Evolutionary conservation across 2,797 vertebrate genomes (phyloP).

Genomic region (Anas bernieri): DNA sequence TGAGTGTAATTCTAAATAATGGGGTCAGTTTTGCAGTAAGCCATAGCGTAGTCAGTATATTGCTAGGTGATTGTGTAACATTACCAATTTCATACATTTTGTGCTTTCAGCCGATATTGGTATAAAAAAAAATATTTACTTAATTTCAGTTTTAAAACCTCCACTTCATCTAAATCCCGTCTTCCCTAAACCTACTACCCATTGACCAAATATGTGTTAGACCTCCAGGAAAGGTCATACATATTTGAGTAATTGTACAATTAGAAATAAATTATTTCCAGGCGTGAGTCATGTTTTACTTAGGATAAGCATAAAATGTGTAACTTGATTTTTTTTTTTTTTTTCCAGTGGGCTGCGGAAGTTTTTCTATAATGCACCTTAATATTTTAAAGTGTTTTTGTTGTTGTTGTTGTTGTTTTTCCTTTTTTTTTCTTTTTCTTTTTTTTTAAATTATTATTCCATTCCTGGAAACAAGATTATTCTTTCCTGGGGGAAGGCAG

Average conservation of each 20-base stretch:
- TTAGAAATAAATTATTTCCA: constrained; percentile 60
- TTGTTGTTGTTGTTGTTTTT: background rate
- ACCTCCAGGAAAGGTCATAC: constrained; percentile 31
- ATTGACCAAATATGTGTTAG: constrained; percentile 9
- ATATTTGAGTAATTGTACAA: constrained; percentile 31
- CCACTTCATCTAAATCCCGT: constrained; percentile 2
- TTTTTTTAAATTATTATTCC: background rate
- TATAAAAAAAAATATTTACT: constrained; percentile 55
- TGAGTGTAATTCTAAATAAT: background rate
- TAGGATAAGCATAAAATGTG: constrained; percentile 44
- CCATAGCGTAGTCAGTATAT: background rate
- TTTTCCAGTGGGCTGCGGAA: background rate
- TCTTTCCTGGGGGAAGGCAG: constrained; percentile 16
- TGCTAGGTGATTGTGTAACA: constrained; percentile 4
- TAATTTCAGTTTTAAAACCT: constrained; percentile 30
- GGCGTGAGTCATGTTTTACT: constrained; percentile 40
- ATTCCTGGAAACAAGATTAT: constrained; percentile 41
- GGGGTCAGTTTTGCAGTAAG: constrained; percentile 1
- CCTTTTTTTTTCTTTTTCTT: background rate
- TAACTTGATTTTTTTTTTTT: constrained; percentile 18
- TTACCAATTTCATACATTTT: background rate
- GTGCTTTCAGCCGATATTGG: background rate
- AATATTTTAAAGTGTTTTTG: background rate
- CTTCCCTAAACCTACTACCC: background rate
- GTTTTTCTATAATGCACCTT: background rate